phyloP scores from a whole-genome alignment of 92 coral and sea anemone species.

The Siderastrea radians region DNA sequence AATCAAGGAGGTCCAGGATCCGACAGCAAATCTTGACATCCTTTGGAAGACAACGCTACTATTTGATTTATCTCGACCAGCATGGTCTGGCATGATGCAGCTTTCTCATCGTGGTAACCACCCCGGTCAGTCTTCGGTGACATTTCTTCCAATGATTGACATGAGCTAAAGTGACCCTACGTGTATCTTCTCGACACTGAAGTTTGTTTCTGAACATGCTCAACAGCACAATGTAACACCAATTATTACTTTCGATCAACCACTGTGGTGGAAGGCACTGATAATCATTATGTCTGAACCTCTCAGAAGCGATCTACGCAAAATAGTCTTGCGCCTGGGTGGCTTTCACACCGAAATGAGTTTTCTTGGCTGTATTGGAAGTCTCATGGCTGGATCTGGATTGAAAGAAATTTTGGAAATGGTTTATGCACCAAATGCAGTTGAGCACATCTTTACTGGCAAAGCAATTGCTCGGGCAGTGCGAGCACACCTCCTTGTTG shows the following conservation, averaged over 20 bases:
- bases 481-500: slow-evolving; percentile 52
- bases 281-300: too few species aligned
- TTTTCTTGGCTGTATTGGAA: neutral
- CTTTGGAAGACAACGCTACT: slow-evolving; percentile 29
- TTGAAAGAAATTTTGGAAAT: slow-evolving; percentile 25
- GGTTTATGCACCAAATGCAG: slow-evolving; percentile 21
- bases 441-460: slow-evolving; percentile 52
- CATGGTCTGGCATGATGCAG: slow-evolving; percentile 50
- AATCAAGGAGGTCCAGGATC: slow-evolving; percentile 14
- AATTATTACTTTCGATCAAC: too few species aligned
- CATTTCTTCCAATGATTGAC: slow-evolving; percentile 52
- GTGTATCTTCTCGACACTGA: slow-evolving; percentile 49
- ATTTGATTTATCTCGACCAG: slow-evolving; percentile 24
- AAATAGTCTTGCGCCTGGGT: neutral
- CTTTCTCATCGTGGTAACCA: neutral
- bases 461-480: slow-evolving; percentile 48
- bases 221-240: slow-evolving; percentile 2
- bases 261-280: too few species aligned
- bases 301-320: too few species aligned
- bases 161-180: slow-evolving; percentile 37
- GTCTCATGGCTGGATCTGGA: neutral
- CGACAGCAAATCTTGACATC: slow-evolving; percentile 30
- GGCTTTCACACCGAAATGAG: neutral
- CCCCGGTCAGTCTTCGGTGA: slow-evolving; percentile 38
- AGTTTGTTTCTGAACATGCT: slow-evolving; percentile 45